phyloP scores from a whole-genome alignment of 2,797 vertebrate genomes.

The Ptychadena robeensis region DNA sequence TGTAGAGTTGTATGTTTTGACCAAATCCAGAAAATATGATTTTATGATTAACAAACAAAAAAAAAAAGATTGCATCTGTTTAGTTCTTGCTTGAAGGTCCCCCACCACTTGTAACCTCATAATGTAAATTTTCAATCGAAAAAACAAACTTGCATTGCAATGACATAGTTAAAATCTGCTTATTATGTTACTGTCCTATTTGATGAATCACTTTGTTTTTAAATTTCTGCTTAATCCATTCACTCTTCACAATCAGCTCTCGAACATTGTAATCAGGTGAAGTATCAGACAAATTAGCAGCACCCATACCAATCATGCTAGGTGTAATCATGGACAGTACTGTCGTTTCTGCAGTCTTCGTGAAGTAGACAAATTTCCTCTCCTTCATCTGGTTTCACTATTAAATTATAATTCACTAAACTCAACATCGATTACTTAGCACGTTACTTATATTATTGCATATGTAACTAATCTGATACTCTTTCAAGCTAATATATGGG shows the following conservation, averaged over 20 bases:
- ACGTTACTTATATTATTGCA: background rate
- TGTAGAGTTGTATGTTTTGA: too few relatives aligned
- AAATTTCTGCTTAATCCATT: conserved; percentile 13
- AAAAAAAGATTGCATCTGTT: too few relatives aligned
- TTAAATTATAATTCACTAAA: background rate
- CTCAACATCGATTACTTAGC: conserved; percentile 10
- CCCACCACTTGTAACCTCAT: background rate
- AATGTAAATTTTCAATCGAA: background rate
- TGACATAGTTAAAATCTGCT: background rate
- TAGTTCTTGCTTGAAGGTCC: too few relatives aligned
- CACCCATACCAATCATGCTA: conserved; percentile 23
- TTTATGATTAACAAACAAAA: too few relatives aligned
- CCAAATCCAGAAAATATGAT: too few relatives aligned
- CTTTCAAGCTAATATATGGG: too few relatives aligned
- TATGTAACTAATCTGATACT: conserved; percentile 12
- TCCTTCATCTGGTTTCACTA: conserved; percentile 7
- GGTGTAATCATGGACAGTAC: conserved; percentile 4
- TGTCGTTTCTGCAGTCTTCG: conserved; percentile 2
- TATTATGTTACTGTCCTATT: conserved; percentile 14
- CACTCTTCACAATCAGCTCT: conserved; percentile 20
- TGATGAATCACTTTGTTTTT: conserved; percentile 27
- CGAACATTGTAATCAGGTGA: conserved; percentile 35
- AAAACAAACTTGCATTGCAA: conserved; percentile 5
- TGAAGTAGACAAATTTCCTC: background rate
- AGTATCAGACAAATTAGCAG: conserved; percentile 21